Evolutionary conservation across 2,888 invertebrate species (phyloP).

Genomic region (Andrena dorsata): DNA sequence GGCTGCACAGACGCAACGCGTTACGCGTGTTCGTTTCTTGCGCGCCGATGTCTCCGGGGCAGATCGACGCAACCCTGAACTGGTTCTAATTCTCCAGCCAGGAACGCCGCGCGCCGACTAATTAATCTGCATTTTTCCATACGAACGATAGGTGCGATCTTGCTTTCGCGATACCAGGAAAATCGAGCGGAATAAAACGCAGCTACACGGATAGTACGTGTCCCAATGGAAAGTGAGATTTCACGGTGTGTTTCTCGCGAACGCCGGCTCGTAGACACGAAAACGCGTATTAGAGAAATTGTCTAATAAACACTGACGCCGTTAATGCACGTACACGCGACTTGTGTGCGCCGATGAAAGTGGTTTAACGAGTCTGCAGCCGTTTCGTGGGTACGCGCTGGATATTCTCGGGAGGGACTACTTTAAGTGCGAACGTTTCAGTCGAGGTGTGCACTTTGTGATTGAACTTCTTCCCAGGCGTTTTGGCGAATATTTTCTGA

Average conservation of each 20-base stretch:
- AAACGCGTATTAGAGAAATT: constrained; percentile 51
- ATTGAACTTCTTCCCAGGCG: too few relatives aligned
- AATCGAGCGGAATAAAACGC: background rate
- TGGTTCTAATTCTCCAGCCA: constrained; percentile 13
- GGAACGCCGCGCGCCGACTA: background rate
- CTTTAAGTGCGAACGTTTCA: background rate
- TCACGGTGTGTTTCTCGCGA: constrained; percentile 16
- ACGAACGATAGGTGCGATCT: background rate
- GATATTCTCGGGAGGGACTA: background rate
- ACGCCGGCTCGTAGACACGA: background rate
- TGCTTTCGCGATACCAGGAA: background rate
- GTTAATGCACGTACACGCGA: constrained; percentile 26
- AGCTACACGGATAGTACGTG: background rate
- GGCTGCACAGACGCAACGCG: background rate
- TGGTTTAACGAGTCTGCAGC: constrained; percentile 72
- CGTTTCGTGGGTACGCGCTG: constrained; percentile 53
- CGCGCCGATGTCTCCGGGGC: constrained; percentile 2
- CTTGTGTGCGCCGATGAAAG: constrained; percentile 69
- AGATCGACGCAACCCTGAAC: constrained; percentile 43
- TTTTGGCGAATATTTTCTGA: too few relatives aligned
- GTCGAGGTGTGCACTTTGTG: background rate
- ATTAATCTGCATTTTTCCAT: background rate
- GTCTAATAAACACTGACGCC: constrained; percentile 49
- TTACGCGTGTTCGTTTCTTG: constrained; percentile 26
- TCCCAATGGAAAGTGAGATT: constrained; percentile 43